Evolutionary conservation across 2,113 vertebrate genomes (phyloP).

Genomic region (Amia ocellicauda): DNA sequence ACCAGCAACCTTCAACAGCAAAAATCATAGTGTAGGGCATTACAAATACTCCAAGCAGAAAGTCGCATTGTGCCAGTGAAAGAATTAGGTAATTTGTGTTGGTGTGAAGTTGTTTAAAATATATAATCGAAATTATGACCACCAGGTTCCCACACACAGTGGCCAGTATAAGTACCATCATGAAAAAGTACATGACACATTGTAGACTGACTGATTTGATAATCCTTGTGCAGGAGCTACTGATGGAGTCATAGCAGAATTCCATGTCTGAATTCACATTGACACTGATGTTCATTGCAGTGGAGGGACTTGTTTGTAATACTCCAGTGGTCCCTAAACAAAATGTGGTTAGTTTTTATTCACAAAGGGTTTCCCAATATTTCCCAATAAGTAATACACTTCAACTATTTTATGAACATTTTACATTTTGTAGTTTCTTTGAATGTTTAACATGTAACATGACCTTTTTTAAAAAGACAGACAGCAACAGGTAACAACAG

Average conservation of each 20-base stretch:
- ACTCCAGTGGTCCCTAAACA: no score
- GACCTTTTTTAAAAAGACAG: no score
- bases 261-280: neutral
- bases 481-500: no score
- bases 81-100: slow-evolving; percentile 7
- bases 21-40: neutral
- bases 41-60: neutral
- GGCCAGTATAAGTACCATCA: neutral
- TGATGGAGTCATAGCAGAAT: neutral
- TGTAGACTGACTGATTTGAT: neutral
- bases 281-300: no score
- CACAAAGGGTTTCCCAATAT: no score
- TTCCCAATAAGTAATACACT: no score
- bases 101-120: slow-evolving; percentile 8
- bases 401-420: no score
- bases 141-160: neutral
- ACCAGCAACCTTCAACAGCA: slow-evolving; percentile 9
- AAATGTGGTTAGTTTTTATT: no score
- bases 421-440: no score
- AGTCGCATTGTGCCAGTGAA: slow-evolving; percentile 4
- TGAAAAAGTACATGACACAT: neutral
- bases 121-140: neutral
- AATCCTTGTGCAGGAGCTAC: neutral
- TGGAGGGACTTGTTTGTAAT: no score
- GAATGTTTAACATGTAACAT: no score